These are phyloP conservation scores for Eledona agricola DNA, from an alignment of 2,888 invertebrate species.

Conservation along the genomic window DNA sequence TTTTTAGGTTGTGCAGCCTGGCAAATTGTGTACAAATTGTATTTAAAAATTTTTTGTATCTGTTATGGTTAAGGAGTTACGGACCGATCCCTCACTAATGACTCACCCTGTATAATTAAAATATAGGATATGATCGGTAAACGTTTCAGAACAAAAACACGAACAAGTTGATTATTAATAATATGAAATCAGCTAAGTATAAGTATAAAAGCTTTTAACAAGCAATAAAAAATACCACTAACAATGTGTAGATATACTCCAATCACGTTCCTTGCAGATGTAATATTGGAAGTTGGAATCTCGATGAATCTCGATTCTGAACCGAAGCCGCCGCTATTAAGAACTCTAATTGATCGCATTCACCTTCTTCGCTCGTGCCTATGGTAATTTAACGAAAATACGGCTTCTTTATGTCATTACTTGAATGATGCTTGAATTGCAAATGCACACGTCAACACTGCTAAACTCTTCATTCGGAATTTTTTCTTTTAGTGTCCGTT, in stretches of 20 bases:
- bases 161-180: no score
- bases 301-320: slow-evolving; percentile 34
- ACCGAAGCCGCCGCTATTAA: slow-evolving; percentile 42
- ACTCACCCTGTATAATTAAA: no score
- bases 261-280: slow-evolving; percentile 47
- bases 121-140: no score
- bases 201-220: not conserved
- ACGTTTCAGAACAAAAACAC: no score
- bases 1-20: no score
- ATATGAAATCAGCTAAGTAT: no score
- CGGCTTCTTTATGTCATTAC: slow-evolving; percentile 46
- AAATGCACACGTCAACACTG: slow-evolving; percentile 45
- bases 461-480: slow-evolving; percentile 20
- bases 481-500: no score
- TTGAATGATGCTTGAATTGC: slow-evolving; percentile 49
- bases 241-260: slow-evolving; percentile 45
- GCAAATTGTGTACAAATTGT: no score
- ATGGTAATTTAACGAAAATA: slow-evolving; percentile 49
- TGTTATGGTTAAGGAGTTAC: no score
- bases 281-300: slow-evolving; percentile 45
- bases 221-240: slow-evolving; percentile 20
- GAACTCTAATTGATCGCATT: slow-evolving; percentile 49
- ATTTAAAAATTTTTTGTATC: no score
- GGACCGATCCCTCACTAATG: no score
- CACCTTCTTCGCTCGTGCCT: slow-evolving; percentile 49